These are phyloP conservation scores for Pollachius pollachius DNA, from an alignment of 2,113 vertebrate species.

Conservation along the genomic window DNA sequence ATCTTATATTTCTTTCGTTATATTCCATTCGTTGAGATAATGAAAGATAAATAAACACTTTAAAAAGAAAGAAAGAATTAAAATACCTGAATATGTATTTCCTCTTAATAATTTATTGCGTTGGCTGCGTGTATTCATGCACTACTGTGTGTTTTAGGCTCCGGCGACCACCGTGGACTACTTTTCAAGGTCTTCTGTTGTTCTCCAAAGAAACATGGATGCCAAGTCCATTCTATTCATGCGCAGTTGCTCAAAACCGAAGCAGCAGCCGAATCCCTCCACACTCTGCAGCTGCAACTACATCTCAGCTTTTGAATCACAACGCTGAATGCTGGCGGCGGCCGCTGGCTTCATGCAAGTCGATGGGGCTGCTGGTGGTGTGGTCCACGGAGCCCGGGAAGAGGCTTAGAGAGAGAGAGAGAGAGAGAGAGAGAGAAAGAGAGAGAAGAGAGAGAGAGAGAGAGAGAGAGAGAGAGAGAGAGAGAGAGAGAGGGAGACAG, in stretches of 20 bases:
- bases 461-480: too few species aligned
- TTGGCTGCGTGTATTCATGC: too few species aligned
- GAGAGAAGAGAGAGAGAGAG: too few species aligned
- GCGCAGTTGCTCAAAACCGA: conserved; percentile 59
- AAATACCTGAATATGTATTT: too few species aligned
- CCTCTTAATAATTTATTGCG: too few species aligned
- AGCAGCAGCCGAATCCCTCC: conserved; percentile 35
- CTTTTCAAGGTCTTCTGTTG: conserved; percentile 57
- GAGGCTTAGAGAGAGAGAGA: conserved; percentile 11
- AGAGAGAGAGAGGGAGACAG: too few species aligned
- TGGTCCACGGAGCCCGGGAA: conserved; percentile 38
- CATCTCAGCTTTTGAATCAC: conserved; percentile 45
- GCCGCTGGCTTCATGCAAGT: conserved; percentile 30
- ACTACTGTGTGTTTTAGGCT: conserved; percentile 44
- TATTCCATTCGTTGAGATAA: too few species aligned
- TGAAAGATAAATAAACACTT: too few species aligned
- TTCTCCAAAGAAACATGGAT: conserved; percentile 64
- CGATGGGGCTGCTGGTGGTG: conserved; percentile 10
- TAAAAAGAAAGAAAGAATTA: too few species aligned
- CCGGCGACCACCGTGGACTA: conserved; percentile 55
- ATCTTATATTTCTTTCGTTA: too few species aligned
- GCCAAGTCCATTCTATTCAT: conserved; percentile 49
- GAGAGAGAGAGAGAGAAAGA: too few species aligned
- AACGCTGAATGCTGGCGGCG: conserved; percentile 30
- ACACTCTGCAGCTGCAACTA: conserved; percentile 33